Conservation (phyloP, 1,140 invertebrate species). For the Dreissena polymorpha region DNA sequence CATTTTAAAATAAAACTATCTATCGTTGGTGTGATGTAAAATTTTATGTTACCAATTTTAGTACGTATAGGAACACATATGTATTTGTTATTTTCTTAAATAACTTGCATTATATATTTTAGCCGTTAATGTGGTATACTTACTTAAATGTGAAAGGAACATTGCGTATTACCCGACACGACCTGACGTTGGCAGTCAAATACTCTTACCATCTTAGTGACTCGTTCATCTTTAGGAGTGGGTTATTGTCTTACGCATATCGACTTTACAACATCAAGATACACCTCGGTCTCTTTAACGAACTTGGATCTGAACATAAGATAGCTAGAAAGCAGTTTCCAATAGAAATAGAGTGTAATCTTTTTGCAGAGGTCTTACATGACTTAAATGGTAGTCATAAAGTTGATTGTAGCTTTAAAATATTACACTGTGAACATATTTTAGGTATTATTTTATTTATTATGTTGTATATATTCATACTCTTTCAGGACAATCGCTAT, state of each 20-base stretch:
- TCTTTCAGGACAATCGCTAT: no score
- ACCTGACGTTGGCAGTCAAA: slow-evolving; percentile 94
- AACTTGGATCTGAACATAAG: slow-evolving; percentile 66
- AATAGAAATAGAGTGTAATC: slow-evolving; percentile 73
- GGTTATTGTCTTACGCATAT: slow-evolving; percentile 96
- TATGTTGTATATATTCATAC: no score
- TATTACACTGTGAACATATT: no score
- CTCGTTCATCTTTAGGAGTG: slow-evolving; percentile 92
- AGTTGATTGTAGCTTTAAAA: no score
- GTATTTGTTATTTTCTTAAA: no score
- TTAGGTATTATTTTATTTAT: no score
- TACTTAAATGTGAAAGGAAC: slow-evolving; percentile 88
- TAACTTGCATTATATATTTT: background rate
- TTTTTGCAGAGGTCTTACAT: no score
- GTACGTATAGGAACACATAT: no score
- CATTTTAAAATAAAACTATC: no score
- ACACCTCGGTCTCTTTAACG: slow-evolving; percentile 91
- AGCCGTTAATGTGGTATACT: background rate
- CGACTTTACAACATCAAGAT: slow-evolving; percentile 87
- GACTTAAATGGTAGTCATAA: no score
- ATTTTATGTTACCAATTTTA: no score
- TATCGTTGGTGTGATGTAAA: no score
- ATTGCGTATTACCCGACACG: slow-evolving; percentile 95
- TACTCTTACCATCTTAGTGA: slow-evolving; percentile 84
- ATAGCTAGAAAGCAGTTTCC: slow-evolving; percentile 79